These are phyloP conservation scores for Drosophila serrata DNA, from an alignment of 1,140 invertebrate species.

Conservation along the genomic window DNA sequence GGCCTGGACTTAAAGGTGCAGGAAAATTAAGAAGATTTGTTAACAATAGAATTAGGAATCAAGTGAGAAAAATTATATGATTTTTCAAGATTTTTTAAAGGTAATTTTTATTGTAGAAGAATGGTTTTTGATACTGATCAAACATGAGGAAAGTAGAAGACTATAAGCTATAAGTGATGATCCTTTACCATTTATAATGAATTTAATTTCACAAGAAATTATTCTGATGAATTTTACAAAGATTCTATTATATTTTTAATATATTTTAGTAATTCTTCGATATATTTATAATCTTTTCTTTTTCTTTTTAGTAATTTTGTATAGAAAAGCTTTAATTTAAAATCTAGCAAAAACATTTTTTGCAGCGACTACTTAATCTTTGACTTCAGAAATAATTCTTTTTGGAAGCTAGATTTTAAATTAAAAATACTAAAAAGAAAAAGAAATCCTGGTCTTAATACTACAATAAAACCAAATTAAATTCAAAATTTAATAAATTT, in stretches of 20 bases:
- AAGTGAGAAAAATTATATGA: neutral
- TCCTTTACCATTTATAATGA: neutral
- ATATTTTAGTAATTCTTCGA: too few relatives aligned
- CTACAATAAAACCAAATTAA: neutral
- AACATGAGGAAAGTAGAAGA: neutral
- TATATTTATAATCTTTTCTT: too few relatives aligned
- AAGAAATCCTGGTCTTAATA: accelerated
- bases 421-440: neutral
- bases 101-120: accelerated
- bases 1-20: constrained; percentile 33
- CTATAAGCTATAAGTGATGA: neutral
- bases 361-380: too few relatives aligned
- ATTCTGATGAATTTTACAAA: neutral
- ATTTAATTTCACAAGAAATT: neutral
- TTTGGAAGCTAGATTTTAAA: neutral
- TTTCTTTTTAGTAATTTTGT: too few relatives aligned
- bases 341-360: too few relatives aligned
- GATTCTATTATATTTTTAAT: too few relatives aligned
- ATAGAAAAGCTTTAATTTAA: too few relatives aligned
- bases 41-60: constrained; percentile 9
- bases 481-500: neutral
- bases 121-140: too few relatives aligned
- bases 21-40: constrained; percentile 5
- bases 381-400: neutral
- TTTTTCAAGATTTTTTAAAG: neutral